These are phyloP conservation scores for Pocota personata DNA, from an alignment of 2,888 invertebrate species.

Conservation along the genomic window DNA sequence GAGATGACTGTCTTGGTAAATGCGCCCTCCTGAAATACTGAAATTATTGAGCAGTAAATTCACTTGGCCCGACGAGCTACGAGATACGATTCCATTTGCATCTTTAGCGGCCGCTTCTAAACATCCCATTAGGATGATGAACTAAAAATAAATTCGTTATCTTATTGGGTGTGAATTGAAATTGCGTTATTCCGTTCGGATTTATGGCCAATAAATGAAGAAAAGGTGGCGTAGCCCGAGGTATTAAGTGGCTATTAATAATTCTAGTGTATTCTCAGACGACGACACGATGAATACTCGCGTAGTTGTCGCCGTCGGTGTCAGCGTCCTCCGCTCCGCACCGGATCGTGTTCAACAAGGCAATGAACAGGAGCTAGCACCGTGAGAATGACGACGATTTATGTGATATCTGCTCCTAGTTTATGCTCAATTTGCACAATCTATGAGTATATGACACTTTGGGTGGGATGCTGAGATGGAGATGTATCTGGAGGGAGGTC, in stretches of 20 bases:
- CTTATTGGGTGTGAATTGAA: constrained; percentile 68
- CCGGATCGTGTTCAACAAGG: constrained; percentile 51
- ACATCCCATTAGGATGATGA: constrained; percentile 31
- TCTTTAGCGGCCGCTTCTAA: background rate
- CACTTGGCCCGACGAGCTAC: background rate
- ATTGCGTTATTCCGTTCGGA: constrained; percentile 39
- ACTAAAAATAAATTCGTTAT: constrained; percentile 53
- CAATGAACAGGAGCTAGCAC: constrained; percentile 24
- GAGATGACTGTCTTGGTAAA: too few relatives aligned
- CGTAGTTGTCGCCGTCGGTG: constrained; percentile 13
- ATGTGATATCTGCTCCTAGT: constrained; percentile 50
- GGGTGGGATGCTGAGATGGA: background rate
- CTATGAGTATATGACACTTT: constrained; percentile 29
- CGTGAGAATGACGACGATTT: constrained; percentile 61
- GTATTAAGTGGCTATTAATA: constrained; percentile 70
- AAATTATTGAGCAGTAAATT: constrained; percentile 24
- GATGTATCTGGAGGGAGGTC: constrained; percentile 48
- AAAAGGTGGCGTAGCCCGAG: constrained; percentile 38
- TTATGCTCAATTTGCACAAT: constrained; percentile 60
- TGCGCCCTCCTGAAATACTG: background rate
- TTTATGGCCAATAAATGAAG: constrained; percentile 64
- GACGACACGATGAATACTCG: constrained; percentile 15
- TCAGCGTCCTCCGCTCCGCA: background rate
- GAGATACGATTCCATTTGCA: constrained; percentile 20
- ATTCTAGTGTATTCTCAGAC: constrained; percentile 25